Percentiles rank a stretch among this genome's conserved stretches.
Evolutionary conservation across 2,797 vertebrate genomes (phyloP).

Genomic region (Lutjanus campechanus): DNA sequence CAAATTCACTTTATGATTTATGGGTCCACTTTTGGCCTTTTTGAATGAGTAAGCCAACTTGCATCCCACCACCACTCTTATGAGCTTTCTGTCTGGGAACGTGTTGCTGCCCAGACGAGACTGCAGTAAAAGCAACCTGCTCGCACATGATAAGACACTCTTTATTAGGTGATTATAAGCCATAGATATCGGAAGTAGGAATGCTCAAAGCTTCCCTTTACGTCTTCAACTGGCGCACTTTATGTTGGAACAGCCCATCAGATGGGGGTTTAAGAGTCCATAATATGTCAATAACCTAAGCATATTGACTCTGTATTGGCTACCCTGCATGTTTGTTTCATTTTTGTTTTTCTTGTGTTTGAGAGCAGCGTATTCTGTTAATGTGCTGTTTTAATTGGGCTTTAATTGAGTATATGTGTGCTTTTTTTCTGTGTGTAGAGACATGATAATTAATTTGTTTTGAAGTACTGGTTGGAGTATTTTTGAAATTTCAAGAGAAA

Average conservation of each 20-base stretch:
- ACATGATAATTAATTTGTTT: neutral
- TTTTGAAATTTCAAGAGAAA: neutral
- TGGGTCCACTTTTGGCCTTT: slow-evolving; percentile 55
- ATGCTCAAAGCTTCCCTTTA: too few relatives aligned
- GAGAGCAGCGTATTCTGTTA: too few relatives aligned
- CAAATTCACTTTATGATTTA: slow-evolving; percentile 50
- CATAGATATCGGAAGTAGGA: too few relatives aligned
- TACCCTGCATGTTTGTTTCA: too few relatives aligned
- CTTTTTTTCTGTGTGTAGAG: neutral
- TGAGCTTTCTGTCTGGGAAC: slow-evolving; percentile 48
- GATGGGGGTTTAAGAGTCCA: too few relatives aligned
- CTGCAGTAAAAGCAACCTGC: slow-evolving; percentile 1
- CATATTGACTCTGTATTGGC: too few relatives aligned
- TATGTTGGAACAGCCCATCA: too few relatives aligned
- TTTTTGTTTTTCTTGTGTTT: too few relatives aligned
- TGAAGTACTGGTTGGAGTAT: neutral
- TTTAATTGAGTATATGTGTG: too few relatives aligned
- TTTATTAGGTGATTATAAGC: neutral
- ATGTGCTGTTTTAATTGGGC: too few relatives aligned
- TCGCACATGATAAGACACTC: neutral
- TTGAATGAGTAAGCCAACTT: slow-evolving; percentile 58
- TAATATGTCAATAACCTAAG: too few relatives aligned
- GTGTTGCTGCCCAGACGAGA: slow-evolving; percentile 26
- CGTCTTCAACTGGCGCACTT: too few relatives aligned
- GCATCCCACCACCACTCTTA: slow-evolving; percentile 26